Evolutionary conservation across 1,140 invertebrate species (phyloP), one percentile per base, ranked within the genome.

Genomic region (Drosophila aff.): DNA sequence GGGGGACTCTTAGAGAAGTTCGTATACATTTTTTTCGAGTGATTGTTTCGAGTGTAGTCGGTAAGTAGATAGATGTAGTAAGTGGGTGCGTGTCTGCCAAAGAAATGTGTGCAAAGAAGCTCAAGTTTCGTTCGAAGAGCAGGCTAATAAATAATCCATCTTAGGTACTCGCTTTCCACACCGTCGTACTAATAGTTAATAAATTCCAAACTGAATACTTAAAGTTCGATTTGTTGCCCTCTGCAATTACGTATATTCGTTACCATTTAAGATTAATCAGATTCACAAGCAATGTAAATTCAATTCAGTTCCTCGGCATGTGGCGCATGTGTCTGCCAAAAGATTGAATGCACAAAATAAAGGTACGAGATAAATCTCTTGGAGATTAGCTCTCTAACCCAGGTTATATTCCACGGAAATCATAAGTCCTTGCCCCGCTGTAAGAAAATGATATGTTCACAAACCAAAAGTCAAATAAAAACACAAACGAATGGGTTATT

Each of bases 1-100:
- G 63, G 72, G 73, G 64, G 63, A 81, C 84, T 91, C 89, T 87
- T 87, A 79, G 44, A 89, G 89, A 91, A 91, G 90, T 89, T 91
- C 89, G 89, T 91, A 91, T 91, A 91, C 89, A 72, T 91, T 91
- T 78, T 55, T 38, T 38, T 38, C 26, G 83, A 82, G 79, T 91
- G 89, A 91, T 91, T 91, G 89, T 91, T 89, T 87, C 76, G 58
- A 83, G 76, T 87, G 83, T 87, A 81, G 53, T 77, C 73, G 47
- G 67, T 77, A 55, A 80, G 74, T 84, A 63, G 59, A 66, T 63
- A 60, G 46, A 55, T 62, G 40, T 46, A 49, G 28, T 49, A n/a
- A 33, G 43, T 50, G 11, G 26, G 38, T 78, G 16, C 38, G 79
- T 78, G 64, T 64, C 23, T 79, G 76, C 63, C 55, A 76, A 80